Conservation (phyloP, 2,113 vertebrate genomes). For the Salminus brasiliensis region DNA sequence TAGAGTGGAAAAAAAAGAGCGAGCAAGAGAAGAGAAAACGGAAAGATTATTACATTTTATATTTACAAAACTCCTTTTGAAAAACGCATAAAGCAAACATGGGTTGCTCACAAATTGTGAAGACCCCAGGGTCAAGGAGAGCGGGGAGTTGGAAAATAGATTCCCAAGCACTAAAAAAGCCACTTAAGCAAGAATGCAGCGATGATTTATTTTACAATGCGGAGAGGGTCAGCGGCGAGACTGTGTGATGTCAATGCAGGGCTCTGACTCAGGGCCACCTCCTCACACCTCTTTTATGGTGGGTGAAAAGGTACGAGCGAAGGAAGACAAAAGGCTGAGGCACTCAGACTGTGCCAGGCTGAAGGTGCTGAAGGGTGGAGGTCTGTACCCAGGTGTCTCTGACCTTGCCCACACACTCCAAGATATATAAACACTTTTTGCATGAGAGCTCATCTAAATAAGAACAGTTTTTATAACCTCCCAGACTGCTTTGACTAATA, state of each 20-base stretch:
- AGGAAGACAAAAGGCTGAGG: slow-evolving; percentile 42
- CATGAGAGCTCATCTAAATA: not conserved
- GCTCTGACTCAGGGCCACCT: slow-evolving; percentile 79
- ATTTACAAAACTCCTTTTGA: slow-evolving; percentile 65
- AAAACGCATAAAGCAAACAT: slow-evolving; percentile 72
- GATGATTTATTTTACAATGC: slow-evolving; percentile 88
- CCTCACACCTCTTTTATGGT: slow-evolving; percentile 67
- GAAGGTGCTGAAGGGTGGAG: slow-evolving; percentile 29
- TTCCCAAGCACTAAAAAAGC: slow-evolving; percentile 84
- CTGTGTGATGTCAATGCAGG: slow-evolving; percentile 71
- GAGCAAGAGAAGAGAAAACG: slow-evolving; percentile 20
- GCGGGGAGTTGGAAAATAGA: slow-evolving; percentile 81
- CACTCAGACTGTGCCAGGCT: slow-evolving; percentile 6
- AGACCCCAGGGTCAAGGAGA: slow-evolving; percentile 88
- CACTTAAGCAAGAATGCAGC: slow-evolving; percentile 89
- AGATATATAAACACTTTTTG: slow-evolving; percentile 39
- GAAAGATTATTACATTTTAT: slow-evolving; percentile 52
- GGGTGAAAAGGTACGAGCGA: slow-evolving; percentile 52
- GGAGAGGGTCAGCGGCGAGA: slow-evolving; percentile 71
- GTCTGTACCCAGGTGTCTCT: not conserved
- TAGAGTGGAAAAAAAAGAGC: slow-evolving; percentile 14
- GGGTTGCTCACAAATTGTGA: slow-evolving; percentile 81
- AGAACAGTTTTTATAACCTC: not conserved
- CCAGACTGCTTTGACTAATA: not conserved
- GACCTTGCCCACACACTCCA: slow-evolving; percentile 31